phyloP scores from a whole-genome alignment of 1,140 invertebrate species.

The Zaprionus gabonicus region DNA sequence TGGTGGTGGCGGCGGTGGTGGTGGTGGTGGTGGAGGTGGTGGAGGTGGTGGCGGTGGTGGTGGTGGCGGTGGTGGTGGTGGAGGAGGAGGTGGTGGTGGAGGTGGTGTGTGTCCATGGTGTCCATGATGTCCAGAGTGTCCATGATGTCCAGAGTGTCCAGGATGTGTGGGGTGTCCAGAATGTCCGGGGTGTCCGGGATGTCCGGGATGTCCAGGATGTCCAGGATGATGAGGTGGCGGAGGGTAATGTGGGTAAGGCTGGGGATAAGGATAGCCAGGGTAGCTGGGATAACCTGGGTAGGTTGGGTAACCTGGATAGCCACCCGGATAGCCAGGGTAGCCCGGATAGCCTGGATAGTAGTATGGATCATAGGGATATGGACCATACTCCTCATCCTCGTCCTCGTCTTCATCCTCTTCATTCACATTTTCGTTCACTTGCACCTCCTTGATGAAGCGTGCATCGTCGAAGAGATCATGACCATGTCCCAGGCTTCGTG shows the following conservation, averaged over 20 bases:
- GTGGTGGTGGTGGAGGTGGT: slow-evolving; percentile 3
- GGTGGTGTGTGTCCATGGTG: not conserved
- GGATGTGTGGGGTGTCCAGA: not conserved
- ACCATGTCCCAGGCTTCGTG: not conserved
- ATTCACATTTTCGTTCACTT: not conserved
- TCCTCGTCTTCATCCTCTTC: not conserved
- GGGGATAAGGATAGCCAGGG: slow-evolving; percentile 5
- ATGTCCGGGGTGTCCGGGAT: not conserved
- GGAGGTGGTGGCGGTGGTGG: slow-evolving; percentile 9
- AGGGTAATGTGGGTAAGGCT: not conserved
- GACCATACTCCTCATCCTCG: slow-evolving; percentile 2
- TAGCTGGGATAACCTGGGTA: not conserved
- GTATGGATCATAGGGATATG: slow-evolving; percentile 8
- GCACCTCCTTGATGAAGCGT: not conserved
- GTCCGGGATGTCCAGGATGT: not conserved
- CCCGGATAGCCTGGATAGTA: slow-evolving; percentile 13
- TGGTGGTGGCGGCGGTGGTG: not conserved
- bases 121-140: not conserved
- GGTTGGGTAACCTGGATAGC: slow-evolving; percentile 6
- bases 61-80: not conserved
- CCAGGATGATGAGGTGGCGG: not conserved
- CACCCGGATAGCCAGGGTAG: slow-evolving; percentile 5
- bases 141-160: not conserved
- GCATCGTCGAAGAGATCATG: not conserved
- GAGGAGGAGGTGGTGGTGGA: slow-evolving; percentile 10